Conservation (phyloP, 2,888 invertebrate species). For the Yponomeuta cagnagella region DNA sequence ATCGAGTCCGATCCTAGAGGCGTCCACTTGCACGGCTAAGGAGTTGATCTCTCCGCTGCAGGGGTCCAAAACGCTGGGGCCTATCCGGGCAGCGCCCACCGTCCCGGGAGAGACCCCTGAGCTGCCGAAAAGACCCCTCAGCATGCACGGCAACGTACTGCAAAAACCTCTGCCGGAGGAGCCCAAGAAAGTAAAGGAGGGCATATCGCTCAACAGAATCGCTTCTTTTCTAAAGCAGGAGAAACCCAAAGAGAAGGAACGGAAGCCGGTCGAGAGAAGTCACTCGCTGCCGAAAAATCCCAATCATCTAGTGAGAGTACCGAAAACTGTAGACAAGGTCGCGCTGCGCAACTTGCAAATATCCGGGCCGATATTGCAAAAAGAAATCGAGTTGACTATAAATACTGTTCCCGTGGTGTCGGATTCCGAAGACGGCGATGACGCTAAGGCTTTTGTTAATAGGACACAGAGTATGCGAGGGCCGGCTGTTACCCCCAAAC, state of each 20-base stretch:
- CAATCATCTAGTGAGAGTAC: conserved; percentile 76
- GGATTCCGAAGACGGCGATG: conserved; percentile 68
- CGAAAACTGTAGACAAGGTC: conserved; percentile 82
- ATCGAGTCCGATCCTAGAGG: conserved; percentile 87
- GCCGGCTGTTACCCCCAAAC: conserved; percentile 66
- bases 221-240: conserved; percentile 84
- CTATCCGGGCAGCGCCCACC: conserved; percentile 76
- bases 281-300: conserved; percentile 77
- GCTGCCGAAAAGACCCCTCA: conserved; percentile 67
- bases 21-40: conserved; percentile 87
- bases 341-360: conserved; percentile 85
- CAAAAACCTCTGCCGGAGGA: conserved; percentile 69
- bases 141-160: conserved; percentile 56
- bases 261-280: conserved; percentile 68
- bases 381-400: conserved; percentile 77
- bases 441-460: conserved; percentile 78
- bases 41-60: conserved; percentile 80
- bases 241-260: conserved; percentile 66
- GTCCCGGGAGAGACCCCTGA: conserved; percentile 54
- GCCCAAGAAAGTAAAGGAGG: conserved; percentile 74
- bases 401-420: conserved; percentile 77
- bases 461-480: conserved; percentile 90
- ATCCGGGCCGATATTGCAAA: conserved; percentile 87
- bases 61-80: conserved; percentile 76
- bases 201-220: conserved; percentile 81